Evolutionary conservation across 2,113 vertebrate genomes (phyloP).

Genomic region (Lasiurus borealis): DNA sequence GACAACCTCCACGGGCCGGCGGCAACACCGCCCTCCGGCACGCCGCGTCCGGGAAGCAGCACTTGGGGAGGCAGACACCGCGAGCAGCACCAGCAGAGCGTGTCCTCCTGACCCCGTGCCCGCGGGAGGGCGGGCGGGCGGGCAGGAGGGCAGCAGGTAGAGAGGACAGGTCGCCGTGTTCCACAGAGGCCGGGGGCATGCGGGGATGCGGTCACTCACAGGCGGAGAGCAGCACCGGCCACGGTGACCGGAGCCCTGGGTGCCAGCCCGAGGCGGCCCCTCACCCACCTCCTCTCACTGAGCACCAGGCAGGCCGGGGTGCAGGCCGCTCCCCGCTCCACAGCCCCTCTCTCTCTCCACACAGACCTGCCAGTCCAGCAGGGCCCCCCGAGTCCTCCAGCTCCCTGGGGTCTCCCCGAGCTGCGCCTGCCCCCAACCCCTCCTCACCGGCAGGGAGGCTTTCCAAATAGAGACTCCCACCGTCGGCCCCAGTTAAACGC

Average conservation of each 20-base stretch:
- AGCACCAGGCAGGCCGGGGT: no score
- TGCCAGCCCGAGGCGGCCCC: no score
- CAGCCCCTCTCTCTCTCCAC: no score
- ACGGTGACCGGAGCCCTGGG: no score
- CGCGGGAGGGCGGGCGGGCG: background rate
- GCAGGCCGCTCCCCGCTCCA: no score
- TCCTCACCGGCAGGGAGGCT: background rate
- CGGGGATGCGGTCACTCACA: no score
- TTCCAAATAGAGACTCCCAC: background rate
- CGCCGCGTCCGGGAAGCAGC: background rate
- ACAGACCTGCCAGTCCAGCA: no score
- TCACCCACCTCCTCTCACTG: background rate
- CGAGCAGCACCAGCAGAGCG: background rate
- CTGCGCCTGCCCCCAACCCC: background rate
- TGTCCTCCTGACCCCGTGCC: background rate
- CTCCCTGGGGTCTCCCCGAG: fast-evolving
- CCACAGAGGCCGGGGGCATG: fast-evolving
- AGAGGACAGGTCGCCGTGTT: background rate
- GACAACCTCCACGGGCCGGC: background rate
- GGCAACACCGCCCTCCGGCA: background rate
- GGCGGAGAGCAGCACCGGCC: fast-evolving
- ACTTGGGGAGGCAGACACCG: fast-evolving
- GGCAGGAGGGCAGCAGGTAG: background rate
- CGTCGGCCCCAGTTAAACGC: no score
- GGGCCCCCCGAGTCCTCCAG: background rate